phyloP scores from a whole-genome alignment of 2,797 vertebrate species.

The Echeneis naucrates region DNA sequence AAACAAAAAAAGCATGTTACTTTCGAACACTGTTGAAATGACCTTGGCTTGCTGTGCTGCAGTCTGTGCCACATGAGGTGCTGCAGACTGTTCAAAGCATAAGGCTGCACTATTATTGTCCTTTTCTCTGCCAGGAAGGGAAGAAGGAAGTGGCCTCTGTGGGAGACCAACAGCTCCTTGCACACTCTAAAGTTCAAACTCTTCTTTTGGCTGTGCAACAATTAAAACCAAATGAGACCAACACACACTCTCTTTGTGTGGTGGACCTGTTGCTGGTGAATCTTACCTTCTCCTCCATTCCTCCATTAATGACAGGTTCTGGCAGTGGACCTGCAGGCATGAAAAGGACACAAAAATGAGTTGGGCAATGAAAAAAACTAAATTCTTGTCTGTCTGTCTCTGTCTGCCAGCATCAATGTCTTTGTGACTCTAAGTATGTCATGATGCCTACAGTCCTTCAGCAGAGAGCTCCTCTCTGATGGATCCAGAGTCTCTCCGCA shows the following conservation, averaged over 20 bases:
- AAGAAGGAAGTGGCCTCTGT: slow-evolving; percentile 43
- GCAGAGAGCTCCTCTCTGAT: slow-evolving; percentile 38
- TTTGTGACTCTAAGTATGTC: not conserved
- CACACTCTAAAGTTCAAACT: slow-evolving; percentile 32
- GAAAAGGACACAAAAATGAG: slow-evolving; percentile 36
- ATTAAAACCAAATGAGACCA: slow-evolving; percentile 16
- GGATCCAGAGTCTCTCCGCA: slow-evolving; percentile 45
- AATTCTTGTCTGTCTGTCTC: not conserved
- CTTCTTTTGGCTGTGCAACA: slow-evolving; percentile 17
- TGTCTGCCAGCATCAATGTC: not conserved
- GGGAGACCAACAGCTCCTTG: slow-evolving; percentile 24
- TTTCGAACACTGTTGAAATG: slow-evolving; percentile 3
- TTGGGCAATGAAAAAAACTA: slow-evolving; percentile 1
- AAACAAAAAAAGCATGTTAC: slow-evolving; percentile 8
- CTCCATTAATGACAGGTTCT: slow-evolving; percentile 89
- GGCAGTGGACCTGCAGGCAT: slow-evolving; percentile 88
- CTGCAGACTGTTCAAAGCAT: slow-evolving; percentile 24
- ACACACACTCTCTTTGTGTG: not conserved
- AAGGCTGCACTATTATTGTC: slow-evolving; percentile 33
- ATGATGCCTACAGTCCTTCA: slow-evolving; percentile 2
- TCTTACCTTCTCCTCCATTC: slow-evolving; percentile 90
- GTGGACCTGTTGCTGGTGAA: not conserved
- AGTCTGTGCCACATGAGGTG: not conserved
- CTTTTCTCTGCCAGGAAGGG: slow-evolving; percentile 41
- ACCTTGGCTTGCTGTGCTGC: slow-evolving; percentile 20